Evolutionary conservation across 2,797 vertebrate species (phyloP).

Genomic region (Neomorphus geoffroyi): DNA sequence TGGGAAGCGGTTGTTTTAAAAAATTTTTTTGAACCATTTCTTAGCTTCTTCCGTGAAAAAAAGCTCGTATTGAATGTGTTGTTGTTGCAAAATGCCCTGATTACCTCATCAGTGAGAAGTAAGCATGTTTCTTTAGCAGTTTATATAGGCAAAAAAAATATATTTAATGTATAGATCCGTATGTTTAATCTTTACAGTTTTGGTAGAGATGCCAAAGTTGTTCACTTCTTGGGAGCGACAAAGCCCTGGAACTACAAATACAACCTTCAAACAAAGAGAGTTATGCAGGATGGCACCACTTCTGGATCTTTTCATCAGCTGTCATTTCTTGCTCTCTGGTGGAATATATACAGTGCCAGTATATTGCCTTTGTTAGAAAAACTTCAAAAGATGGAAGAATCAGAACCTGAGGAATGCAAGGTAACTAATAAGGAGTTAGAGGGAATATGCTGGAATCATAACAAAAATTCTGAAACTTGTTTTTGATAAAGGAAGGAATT

Average conservation of each 20-base stretch:
- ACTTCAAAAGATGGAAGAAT: background rate
- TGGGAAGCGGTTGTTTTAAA: background rate
- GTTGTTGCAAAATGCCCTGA: background rate
- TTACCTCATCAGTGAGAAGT: background rate
- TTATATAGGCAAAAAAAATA: background rate
- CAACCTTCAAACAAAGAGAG: slow-evolving; percentile 53
- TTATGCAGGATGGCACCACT: slow-evolving; percentile 25
- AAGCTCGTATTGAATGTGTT: background rate
- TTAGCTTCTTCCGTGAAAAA: background rate
- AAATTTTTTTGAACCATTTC: background rate
- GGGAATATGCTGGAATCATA: background rate
- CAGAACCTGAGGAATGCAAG: background rate
- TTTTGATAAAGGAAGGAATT: background rate
- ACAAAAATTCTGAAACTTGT: background rate
- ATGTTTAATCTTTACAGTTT: slow-evolving; percentile 72
- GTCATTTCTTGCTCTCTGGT: slow-evolving; percentile 82
- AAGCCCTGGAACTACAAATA: slow-evolving; percentile 83
- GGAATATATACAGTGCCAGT: slow-evolving; percentile 76
- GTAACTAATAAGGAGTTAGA: slow-evolving; percentile 3
- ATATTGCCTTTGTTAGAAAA: slow-evolving; percentile 57
- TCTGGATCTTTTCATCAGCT: slow-evolving; percentile 44
- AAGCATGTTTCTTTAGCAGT: background rate
- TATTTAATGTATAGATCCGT: background rate
- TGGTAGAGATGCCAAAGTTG: slow-evolving; percentile 82
- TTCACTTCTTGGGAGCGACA: slow-evolving; percentile 83